These are phyloP conservation scores for Scrobipalpa costella DNA, from an alignment of 2,888 invertebrate genomes.

Conservation along the genomic window DNA sequence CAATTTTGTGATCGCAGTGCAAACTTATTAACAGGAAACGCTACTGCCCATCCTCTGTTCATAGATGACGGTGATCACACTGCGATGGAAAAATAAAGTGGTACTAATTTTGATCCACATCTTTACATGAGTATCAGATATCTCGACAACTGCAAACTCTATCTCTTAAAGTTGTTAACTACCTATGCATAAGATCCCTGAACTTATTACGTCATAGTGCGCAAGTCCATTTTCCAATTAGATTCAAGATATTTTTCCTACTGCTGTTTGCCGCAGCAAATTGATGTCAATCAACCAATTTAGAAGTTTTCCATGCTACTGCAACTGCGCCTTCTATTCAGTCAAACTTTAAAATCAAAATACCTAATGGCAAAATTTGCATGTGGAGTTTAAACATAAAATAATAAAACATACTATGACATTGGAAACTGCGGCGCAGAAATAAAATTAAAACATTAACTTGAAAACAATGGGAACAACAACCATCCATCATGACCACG, in stretches of 20 bases:
- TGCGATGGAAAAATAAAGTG: too few species aligned
- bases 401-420: not conserved
- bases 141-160: too few species aligned
- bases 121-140: too few species aligned
- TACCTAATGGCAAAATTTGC: not conserved
- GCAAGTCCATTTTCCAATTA: not conserved
- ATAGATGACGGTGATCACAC: too few species aligned
- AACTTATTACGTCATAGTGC: not conserved
- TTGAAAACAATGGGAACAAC: constrained; percentile 3
- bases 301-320: not conserved
- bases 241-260: not conserved
- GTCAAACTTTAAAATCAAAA: not conserved
- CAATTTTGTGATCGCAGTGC: too few species aligned
- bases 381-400: not conserved
- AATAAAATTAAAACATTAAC: constrained; percentile 15
- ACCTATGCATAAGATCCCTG: not conserved
- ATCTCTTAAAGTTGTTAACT: too few species aligned
- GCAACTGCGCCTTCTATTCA: not conserved
- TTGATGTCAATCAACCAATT: constrained; percentile 4
- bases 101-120: too few species aligned
- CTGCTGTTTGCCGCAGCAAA: not conserved
- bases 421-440: constrained; percentile 18
- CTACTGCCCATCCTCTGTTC: too few species aligned
- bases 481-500: constrained; percentile 16
- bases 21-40: too few species aligned